Conservation (phyloP, 92 coral and sea anemone species). For the Nematostella vectensis region DNA sequence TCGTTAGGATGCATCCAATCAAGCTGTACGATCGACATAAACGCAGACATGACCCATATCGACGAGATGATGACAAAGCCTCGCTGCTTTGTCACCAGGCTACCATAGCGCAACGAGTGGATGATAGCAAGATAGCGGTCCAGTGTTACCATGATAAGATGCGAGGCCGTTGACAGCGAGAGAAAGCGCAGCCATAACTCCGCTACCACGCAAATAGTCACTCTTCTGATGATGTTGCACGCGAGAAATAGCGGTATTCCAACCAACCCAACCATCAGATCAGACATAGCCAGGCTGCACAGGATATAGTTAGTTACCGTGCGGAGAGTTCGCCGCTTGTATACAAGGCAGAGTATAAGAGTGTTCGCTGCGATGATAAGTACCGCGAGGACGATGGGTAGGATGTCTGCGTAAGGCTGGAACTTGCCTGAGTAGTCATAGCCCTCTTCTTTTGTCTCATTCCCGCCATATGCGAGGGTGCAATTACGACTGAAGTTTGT, state of each 20-base stretch:
- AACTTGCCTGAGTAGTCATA: slow-evolving; percentile 24
- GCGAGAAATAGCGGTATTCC: slow-evolving; percentile 41
- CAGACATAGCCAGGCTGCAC: slow-evolving; percentile 65
- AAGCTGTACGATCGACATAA: slow-evolving; percentile 44
- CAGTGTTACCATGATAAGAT: slow-evolving; percentile 53
- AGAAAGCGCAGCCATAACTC: slow-evolving; percentile 33
- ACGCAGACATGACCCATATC: slow-evolving; percentile 39
- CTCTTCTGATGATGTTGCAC: slow-evolving; percentile 36
- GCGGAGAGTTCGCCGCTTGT: slow-evolving; percentile 26
- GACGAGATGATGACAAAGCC: slow-evolving; percentile 21
- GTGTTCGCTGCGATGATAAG: slow-evolving; percentile 41
- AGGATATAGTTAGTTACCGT: slow-evolving; percentile 56
- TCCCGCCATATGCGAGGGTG: neutral
- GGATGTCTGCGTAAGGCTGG: slow-evolving; percentile 12
- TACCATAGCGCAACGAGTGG: slow-evolving; percentile 47
- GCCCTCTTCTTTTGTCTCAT: slow-evolving; percentile 1
- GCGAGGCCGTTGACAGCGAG: slow-evolving; percentile 58
- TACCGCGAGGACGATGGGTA: slow-evolving; percentile 45
- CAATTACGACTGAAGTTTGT: neutral
- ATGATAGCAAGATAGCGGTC: slow-evolving; percentile 76
- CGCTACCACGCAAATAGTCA: slow-evolving; percentile 24
- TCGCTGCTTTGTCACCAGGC: slow-evolving; percentile 54
- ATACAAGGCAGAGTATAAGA: slow-evolving; percentile 42
- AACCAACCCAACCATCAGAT: slow-evolving; percentile 48
- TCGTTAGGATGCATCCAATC: slow-evolving; percentile 34